A percentile compares a stretch with the other conserved stretches of the same genome.
phyloP scores from a whole-genome alignment of 2,113 vertebrate species.

The Eleginops maclovinus region DNA sequence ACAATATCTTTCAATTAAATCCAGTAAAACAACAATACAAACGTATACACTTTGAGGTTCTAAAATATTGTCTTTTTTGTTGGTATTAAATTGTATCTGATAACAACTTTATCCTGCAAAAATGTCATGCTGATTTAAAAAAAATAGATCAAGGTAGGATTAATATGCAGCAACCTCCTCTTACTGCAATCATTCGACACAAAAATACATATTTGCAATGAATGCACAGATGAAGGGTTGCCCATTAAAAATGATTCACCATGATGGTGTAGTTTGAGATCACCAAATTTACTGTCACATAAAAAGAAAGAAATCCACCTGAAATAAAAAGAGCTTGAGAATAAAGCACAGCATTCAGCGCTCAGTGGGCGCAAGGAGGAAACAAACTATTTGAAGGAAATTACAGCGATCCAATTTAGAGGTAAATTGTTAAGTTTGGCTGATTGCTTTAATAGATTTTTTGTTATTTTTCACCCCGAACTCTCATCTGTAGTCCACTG shows the following conservation, averaged over 20 bases:
- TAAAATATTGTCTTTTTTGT: too few relatives aligned
- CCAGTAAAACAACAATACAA: too few relatives aligned
- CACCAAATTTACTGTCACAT: neutral
- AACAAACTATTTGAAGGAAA: too few relatives aligned
- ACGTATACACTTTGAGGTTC: too few relatives aligned
- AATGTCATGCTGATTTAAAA: too few relatives aligned
- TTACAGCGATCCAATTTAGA: neutral
- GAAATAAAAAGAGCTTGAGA: neutral
- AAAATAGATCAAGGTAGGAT: too few relatives aligned
- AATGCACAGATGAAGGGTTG: neutral
- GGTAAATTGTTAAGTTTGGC: conserved; percentile 8
- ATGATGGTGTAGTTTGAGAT: too few relatives aligned
- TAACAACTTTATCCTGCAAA: too few relatives aligned
- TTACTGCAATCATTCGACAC: neutral
- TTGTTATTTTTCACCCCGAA: neutral
- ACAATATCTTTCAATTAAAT: too few relatives aligned
- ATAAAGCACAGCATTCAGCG: neutral
- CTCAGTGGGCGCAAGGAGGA: neutral
- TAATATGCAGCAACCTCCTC: neutral
- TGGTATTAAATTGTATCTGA: too few relatives aligned
- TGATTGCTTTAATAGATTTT: neutral
- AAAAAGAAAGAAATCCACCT: neutral
- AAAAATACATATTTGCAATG: too few relatives aligned
- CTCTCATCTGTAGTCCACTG: neutral
- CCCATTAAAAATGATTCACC: neutral